A percentile compares a stretch with the other conserved stretches of the same genome.
phyloP scores from a whole-genome alignment of 1,140 invertebrate genomes.

The Drosophila nikananu region DNA sequence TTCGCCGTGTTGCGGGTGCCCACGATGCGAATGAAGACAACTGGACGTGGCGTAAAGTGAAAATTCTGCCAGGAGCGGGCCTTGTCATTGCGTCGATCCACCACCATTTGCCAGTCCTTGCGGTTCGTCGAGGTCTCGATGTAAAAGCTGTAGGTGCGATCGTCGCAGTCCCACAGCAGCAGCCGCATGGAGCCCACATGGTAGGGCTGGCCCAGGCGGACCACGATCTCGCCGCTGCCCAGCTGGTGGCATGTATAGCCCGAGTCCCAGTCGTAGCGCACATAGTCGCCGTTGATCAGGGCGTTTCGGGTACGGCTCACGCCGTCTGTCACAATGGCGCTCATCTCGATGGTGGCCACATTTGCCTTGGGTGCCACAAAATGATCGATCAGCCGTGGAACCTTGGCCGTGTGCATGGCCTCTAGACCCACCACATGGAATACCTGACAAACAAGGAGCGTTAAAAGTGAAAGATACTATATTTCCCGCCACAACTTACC shows the following conservation, averaged over 20 bases:
- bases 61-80: constrained; percentile 96
- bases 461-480: no score
- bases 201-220: constrained; percentile 98
- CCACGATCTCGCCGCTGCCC: constrained; percentile 96
- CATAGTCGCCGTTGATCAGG: constrained; percentile 97
- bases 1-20: constrained; percentile 99
- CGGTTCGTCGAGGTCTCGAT: constrained; percentile 98
- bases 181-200: constrained; percentile 95
- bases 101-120: constrained; percentile 94
- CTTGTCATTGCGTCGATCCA: constrained; percentile 87
- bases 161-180: constrained; percentile 99
- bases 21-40: constrained; percentile 97
- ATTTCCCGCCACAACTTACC: constrained; percentile 81
- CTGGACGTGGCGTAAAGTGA: constrained; percentile 91
- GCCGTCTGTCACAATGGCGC: constrained; percentile 97
- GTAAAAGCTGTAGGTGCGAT: constrained; percentile 97
- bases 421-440: constrained; percentile 97
- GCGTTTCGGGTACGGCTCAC: constrained; percentile 96
- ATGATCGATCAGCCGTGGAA: constrained; percentile 92
- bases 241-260: constrained; percentile 99
- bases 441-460: constrained; percentile 86
- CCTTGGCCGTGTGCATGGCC: constrained; percentile 92
- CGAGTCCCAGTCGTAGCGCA: constrained; percentile 99
- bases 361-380: constrained; percentile 94
- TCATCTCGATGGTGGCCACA: constrained; percentile 95